Percentiles rank a stretch among this genome's conserved stretches.
phyloP scores from a whole-genome alignment of 2,888 invertebrate species.

The Cylindroiulus punctatus region DNA sequence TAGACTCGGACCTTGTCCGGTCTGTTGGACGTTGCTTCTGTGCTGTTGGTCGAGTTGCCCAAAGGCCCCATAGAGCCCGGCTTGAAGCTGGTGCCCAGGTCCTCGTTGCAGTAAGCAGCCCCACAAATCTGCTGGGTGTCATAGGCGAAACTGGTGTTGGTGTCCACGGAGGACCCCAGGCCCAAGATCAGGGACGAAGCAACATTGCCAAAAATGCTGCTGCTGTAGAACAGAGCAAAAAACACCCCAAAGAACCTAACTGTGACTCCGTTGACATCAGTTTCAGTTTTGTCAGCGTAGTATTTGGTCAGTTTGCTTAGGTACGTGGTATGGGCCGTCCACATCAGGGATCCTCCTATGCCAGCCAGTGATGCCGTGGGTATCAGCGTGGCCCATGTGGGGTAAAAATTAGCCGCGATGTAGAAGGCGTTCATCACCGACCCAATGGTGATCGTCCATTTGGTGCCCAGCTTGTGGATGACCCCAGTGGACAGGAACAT shows the following conservation, averaged over 20 bases:
- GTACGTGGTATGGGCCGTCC: slow-evolving; percentile 59
- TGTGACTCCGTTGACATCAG: slow-evolving; percentile 56
- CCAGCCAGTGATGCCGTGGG: slow-evolving; percentile 58
- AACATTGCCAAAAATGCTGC: slow-evolving; percentile 51
- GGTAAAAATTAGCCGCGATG: slow-evolving; percentile 59
- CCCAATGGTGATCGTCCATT: slow-evolving; percentile 58
- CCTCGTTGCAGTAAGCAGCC: slow-evolving; percentile 57
- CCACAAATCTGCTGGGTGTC: slow-evolving; percentile 57
- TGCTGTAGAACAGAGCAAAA: slow-evolving; percentile 59
- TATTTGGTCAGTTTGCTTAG: slow-evolving; percentile 58
- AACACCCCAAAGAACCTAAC: slow-evolving; percentile 59
- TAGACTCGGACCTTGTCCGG: slow-evolving; percentile 45
- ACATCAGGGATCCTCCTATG: slow-evolving; percentile 58
- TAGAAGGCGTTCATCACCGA: slow-evolving; percentile 58
- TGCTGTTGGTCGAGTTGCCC: neutral
- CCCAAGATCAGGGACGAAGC: slow-evolving; percentile 53
- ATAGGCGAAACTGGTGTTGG: neutral
- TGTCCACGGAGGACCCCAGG: neutral
- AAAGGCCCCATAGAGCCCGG: neutral
- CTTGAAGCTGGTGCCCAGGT: slow-evolving; percentile 49
- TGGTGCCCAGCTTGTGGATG: slow-evolving; percentile 59
- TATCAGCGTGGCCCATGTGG: slow-evolving; percentile 55
- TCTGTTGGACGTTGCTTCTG: neutral
- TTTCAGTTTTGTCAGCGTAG: slow-evolving; percentile 54
- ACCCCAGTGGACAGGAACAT: slow-evolving; percentile 55